These are phyloP conservation scores for Sebastiscus albofasciatus DNA, from an alignment of 2,797 vertebrate genomes.

Conservation along the genomic window DNA sequence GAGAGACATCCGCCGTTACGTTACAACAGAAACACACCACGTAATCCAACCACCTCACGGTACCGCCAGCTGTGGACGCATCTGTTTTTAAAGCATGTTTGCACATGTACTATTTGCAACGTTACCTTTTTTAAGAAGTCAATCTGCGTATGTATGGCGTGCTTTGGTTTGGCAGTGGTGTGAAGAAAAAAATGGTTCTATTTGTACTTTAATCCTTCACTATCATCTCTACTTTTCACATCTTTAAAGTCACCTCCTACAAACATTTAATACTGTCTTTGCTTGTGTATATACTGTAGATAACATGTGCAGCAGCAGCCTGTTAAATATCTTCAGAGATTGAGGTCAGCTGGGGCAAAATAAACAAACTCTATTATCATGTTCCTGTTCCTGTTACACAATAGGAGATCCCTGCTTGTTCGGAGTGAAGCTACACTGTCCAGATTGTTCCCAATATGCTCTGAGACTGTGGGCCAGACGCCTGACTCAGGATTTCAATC, in stretches of 20 bases:
- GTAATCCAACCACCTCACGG: too few species aligned
- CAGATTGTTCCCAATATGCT: constrained; percentile 52
- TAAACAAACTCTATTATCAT: constrained; percentile 7
- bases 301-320: background rate
- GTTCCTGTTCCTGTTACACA: constrained; percentile 14
- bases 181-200: background rate
- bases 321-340: constrained; percentile 6
- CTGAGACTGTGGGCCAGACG: constrained; percentile 18
- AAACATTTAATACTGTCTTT: background rate
- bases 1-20: too few species aligned
- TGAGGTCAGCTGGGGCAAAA: constrained; percentile 21
- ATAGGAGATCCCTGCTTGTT: constrained; percentile 4
- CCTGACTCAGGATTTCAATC: constrained; percentile 16
- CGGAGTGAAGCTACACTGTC: background rate
- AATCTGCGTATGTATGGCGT: too few species aligned
- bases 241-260: background rate
- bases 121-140: background rate
- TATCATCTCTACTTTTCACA: background rate
- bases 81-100: too few species aligned
- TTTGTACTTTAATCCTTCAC: background rate
- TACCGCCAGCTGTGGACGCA: too few species aligned
- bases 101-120: too few species aligned
- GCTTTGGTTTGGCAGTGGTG: background rate
- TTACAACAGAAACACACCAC: too few species aligned
- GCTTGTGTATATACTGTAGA: background rate